Base-by-base conservation (phyloP, 2,888 invertebrate species). In the Acleris laterana region DNA sequence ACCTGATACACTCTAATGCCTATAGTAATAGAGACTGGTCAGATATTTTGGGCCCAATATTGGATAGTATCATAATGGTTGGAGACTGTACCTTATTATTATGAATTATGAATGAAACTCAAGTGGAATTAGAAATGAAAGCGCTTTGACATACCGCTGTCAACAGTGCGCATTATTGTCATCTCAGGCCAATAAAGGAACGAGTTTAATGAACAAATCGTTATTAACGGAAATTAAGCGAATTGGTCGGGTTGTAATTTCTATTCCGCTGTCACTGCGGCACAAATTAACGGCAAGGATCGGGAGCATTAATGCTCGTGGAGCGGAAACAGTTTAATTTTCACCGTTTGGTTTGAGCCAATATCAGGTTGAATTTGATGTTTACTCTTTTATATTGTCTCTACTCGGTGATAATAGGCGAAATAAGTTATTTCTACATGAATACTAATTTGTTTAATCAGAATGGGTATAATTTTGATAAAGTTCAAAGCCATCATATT, bases 261-360 rank as follows among this genome's bases (percentile, higher is more conserved):
- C 82, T 83, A 83, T 84, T 83, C 78, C 73, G 70, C 74, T 76
- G 73, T 81, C 79, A 81, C 80, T 79, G 77, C 77, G 76, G 75
- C 71, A 70, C 74, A 75, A 80, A 80, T 80, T 78, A 77, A 76
- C 72, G 72, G 69, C 74, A 74, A 79, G 79, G 76, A 77, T 77
- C 75, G 75, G 73, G 74, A 74, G 80, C 79, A 83, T 82, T 80
- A 79, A 75, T 78, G 84, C 80, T 83, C 85, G 81, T 85, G 85
- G 80, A 83, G 78, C 77, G 82, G 80, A 84, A 83, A 84, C 87
- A 82, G 86, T 87, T 88, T 84, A 86, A 88, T 88, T 88, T 85
- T 77, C 82, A 85, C 84, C 85, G 86, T 89, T 88, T 86, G 82
- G 84, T 59, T 44, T 44, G 13, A 7, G 28, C 38, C 42, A 17